These are phyloP conservation scores for Barnardius zonarius DNA, from an alignment of 2,113 vertebrate species.

Conservation along the genomic window DNA sequence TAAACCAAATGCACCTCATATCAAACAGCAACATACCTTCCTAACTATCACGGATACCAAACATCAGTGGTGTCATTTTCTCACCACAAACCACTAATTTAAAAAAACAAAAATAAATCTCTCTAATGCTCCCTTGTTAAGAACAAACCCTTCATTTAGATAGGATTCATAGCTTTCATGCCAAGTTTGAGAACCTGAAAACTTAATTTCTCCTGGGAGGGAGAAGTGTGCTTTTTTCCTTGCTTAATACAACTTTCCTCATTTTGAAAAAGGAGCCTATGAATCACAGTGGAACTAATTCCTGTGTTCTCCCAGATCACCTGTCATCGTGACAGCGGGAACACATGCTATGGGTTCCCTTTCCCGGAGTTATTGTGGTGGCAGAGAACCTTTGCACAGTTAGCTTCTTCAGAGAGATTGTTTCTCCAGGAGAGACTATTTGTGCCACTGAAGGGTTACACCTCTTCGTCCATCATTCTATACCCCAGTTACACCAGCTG, in stretches of 20 bases:
- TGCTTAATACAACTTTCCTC: neutral
- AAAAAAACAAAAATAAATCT: neutral
- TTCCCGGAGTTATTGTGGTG: neutral
- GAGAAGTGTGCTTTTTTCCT: neutral
- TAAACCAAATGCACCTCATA: neutral
- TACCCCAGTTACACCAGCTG: neutral
- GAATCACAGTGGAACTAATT: neutral
- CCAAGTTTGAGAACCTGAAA: neutral
- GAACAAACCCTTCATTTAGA: neutral
- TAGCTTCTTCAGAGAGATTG: neutral
- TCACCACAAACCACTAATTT: neutral
- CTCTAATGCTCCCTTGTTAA: neutral
- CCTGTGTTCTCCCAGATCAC: neutral
- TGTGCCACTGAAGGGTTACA: neutral
- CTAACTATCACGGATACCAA: neutral
- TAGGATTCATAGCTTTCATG: neutral
- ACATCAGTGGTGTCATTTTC: neutral
- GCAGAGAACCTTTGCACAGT: neutral
- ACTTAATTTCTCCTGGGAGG: neutral
- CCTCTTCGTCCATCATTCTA: fast-evolving
- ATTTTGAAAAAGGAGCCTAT: neutral
- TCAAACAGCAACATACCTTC: neutral
- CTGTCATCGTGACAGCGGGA: fast-evolving
- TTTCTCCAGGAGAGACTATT: neutral
- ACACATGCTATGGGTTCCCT: fast-evolving